Conservation (phyloP, 1,140 invertebrate species). For the Eueides isabella region DNA sequence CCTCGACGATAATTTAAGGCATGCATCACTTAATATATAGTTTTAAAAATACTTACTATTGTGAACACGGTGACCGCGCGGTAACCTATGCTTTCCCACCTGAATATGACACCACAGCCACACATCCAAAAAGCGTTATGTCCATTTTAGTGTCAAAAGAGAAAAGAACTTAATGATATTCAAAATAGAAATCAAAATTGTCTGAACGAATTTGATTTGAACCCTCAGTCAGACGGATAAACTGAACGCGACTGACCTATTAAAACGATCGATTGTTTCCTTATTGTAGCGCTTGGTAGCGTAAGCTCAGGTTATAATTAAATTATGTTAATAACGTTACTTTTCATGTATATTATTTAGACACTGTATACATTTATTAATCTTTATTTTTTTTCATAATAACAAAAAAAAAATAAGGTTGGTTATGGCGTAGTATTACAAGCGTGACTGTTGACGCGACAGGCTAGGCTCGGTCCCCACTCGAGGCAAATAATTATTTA, state of each 20-base stretch:
- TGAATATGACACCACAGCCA: conserved; percentile 73
- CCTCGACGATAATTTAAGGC: neutral
- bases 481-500: no score
- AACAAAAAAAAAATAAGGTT: no score
- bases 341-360: neutral
- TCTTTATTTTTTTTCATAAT: no score
- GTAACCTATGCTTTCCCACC: conserved; percentile 79
- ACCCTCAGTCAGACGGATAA: conserved; percentile 72
- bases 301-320: conserved; percentile 59
- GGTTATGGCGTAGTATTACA: no score
- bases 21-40: no score
- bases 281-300: conserved; percentile 65
- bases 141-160: conserved; percentile 34
- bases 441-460: no score
- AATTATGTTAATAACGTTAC: conserved; percentile 23
- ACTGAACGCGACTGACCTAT: conserved; percentile 77
- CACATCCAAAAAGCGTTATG: conserved; percentile 55
- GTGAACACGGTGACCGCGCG: conserved; percentile 62
- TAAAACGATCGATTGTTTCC: conserved; percentile 82
- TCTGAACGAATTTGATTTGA: conserved; percentile 46
- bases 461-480: no score
- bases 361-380: no score
- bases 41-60: neutral
- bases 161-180: conserved; percentile 53
- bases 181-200: conserved; percentile 65